A percentile compares a stretch with the other conserved stretches of the same genome.
Conservation (phyloP, 2,888 invertebrate species). For the Punctoribates punctum region DNA sequence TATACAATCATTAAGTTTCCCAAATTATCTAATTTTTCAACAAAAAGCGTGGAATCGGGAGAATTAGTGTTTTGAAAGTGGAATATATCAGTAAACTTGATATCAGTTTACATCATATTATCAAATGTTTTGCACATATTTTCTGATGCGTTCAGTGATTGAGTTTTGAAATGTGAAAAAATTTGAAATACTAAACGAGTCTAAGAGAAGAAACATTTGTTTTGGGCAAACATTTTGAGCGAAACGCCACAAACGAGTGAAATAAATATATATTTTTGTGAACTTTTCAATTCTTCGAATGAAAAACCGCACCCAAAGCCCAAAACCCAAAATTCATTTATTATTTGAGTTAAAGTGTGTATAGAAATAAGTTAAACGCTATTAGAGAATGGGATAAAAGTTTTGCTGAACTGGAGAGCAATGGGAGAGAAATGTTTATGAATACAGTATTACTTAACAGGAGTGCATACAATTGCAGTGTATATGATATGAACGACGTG, state of each 20-base stretch:
- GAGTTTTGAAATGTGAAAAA: not conserved
- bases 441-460: constrained; percentile 19
- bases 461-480: not conserved
- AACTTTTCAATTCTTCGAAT: not conserved
- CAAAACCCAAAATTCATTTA: constrained; percentile 18
- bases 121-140: not conserved
- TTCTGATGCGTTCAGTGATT: not conserved
- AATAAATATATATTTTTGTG: too few species aligned
- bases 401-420: constrained; percentile 6
- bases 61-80: too few species aligned
- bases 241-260: not conserved
- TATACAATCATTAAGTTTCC: too few species aligned
- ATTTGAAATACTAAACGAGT: not conserved
- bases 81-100: not conserved
- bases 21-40: too few species aligned
- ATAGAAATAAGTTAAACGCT: not conserved
- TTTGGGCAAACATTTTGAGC: not conserved
- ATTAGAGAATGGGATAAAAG: constrained; percentile 12
- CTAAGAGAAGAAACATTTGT: constrained; percentile 18
- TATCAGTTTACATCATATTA: not conserved
- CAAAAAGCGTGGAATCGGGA: too few species aligned
- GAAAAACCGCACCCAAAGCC: constrained; percentile 17
- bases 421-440: constrained; percentile 16
- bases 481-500: constrained; percentile 26
- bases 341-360: constrained; percentile 9